Base-by-base conservation (phyloP, 2,888 invertebrate species). In the Volucella inflata region DNA sequence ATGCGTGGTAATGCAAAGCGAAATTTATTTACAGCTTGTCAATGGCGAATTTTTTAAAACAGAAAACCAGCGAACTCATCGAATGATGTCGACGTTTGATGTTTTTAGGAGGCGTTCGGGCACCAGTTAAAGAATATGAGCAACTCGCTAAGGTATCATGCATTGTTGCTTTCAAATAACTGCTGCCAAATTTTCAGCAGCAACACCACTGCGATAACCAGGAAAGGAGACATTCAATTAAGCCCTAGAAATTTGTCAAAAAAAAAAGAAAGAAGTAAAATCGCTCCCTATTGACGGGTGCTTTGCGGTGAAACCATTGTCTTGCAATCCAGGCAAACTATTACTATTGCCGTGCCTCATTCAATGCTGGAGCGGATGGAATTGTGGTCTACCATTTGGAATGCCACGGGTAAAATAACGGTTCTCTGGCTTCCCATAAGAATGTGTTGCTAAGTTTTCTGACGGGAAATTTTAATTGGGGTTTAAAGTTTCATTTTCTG, bases 401-500 rank as follows among this genome's bases (percentile, higher is more conserved):
- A 44, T 53, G 75, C 53, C 46, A 53, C 4, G 30, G 30, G 30
- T 30, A 30, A 40, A 70, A 72, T 67, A 64, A 64, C 65, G 65
- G 64, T 60, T 62, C 6, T 30, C 44, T 51, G 51, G 71, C 46
- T 78, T 83, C 59, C 12, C 38, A 62, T 55, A 51, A 64, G 68
- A 78, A 68, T 74, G 67, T 74, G 55, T 30, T 68, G 60, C 30
- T 21, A 38, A 59, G 70, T 57, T 76, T 71, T 65, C 70, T 40
- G 68, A 57, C 62, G 78, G 74, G n/a, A 67, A 83, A 72, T 83
- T 78, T 83, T 83, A 83, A 83, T 83, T 78, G 83, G 78, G 83
- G 68, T 74, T 83, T 74, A 78, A 64, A 74, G 68, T 68, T 83
- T 83, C 50, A 72, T 64, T 83, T 78, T 74, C 42, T 72, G 59